Percentiles rank a stretch among this genome's conserved stretches.
Conservation (phyloP, 2,113 vertebrate genomes). For the Hiodon tergisus region DNA sequence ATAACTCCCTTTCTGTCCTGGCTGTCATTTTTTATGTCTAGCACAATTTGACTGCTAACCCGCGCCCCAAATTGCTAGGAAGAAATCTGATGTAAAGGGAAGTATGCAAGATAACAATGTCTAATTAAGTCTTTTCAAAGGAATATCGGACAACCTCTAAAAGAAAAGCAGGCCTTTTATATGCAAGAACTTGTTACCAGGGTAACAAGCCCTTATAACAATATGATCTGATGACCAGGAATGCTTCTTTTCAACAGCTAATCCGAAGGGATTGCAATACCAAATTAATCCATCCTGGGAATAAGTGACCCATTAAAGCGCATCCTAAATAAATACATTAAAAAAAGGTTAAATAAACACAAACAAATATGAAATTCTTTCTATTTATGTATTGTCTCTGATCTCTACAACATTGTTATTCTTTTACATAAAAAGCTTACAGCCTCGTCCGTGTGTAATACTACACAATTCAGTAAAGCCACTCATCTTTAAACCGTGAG, state of each 20-base stretch:
- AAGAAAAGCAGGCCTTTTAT: slow-evolving; percentile 17
- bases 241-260: slow-evolving; percentile 20
- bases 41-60: slow-evolving; percentile 1
- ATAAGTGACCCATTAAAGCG: slow-evolving; percentile 14
- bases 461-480: neutral
- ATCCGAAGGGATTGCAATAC: slow-evolving; percentile 6
- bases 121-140: slow-evolving; percentile 43
- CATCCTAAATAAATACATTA: neutral
- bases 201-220: slow-evolving; percentile 41
- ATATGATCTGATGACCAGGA: slow-evolving; percentile 25
- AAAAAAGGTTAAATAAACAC: too few relatives aligned
- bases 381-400: neutral
- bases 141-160: slow-evolving; percentile 26
- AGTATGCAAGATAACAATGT: slow-evolving; percentile 50
- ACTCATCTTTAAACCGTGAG: too few relatives aligned
- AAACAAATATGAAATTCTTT: neutral
- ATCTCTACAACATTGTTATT: neutral
- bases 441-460: neutral
- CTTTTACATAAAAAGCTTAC: neutral
- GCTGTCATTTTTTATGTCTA: neutral
- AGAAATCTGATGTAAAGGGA: slow-evolving; percentile 35
- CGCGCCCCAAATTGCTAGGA: slow-evolving; percentile 38
- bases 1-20: neutral
- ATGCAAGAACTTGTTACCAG: slow-evolving; percentile 32
- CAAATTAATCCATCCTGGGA: slow-evolving; percentile 19